Evolutionary conservation across 2,113 vertebrate genomes (phyloP), one percentile per base, ranked within the genome.

Genomic region (Aptenodytes patagonicus): DNA sequence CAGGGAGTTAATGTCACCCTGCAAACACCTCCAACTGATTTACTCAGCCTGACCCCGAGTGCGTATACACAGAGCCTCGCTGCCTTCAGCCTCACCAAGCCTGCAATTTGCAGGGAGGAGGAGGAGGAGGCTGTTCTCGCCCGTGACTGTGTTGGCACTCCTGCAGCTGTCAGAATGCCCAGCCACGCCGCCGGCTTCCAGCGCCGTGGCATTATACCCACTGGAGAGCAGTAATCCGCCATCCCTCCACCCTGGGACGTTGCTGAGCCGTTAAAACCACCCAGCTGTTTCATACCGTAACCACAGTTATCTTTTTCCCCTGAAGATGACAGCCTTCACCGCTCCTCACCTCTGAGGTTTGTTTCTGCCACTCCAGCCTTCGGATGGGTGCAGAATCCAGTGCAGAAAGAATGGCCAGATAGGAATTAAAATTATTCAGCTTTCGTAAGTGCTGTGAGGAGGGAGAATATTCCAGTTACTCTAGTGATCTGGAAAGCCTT

Each of bases 361-460:
- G 99, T 70, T 99, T 99, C 98, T 99, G 99, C 99, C 99, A 99
- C 97, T 99, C 99, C 76, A 99, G 97, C 88, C 99, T 98, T 90
- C 99, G 98, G 98, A 99, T 99, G 83, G 99, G 99, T 2, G 99
- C 99, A 1, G 99, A 99, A 98, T 99, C 99, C 98, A 99, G 97
- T 3, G 99, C 99, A 0, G 99, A 99, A 92, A 99, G 98, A 95
- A 99, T 99, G 96, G 99, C 99, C 98, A 99, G 96, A 96, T 99
- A 99, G 58, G 99, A 99, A 98, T 99, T 99, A 98, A 99, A 99
- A 97, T 99, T 99, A 97, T 99, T 99, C 90, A 99, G 98, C 97
- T 99, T 99, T 86, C 99, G 94, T 97, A 99, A 98, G 98, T 99
- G 99, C 99, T 99, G 95, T 9, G 31, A 84, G 49, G 83, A 78